Base-by-base conservation (phyloP, 2,113 vertebrate species). In the Prionailurus viverrinus region DNA sequence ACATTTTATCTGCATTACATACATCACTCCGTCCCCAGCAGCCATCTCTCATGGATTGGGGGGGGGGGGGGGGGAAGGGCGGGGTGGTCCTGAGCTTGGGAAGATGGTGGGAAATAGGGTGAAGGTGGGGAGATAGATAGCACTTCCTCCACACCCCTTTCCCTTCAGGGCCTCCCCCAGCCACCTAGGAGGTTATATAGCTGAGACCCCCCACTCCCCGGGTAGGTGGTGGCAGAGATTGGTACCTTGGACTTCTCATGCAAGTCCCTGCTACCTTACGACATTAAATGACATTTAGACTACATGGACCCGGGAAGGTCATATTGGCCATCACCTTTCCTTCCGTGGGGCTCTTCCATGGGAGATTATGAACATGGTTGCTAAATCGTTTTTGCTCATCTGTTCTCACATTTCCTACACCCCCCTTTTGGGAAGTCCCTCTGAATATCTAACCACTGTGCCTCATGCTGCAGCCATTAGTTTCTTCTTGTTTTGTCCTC, bases 1-100 rank as follows among this genome's bases (percentile, higher is more conserved):
- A 98, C 97, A 98, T 98, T 98, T 98, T 97, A 97, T 98, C 98
- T 98, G 97, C 97, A 91, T 98, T 97, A 97, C 97, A 96, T 98
- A 98, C 98, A 97, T 98, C 98, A 98, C 96, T 86, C 93, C 87
- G 73, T 98, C 95, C 98, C 97, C 97, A 97, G 97, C 96, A 98
- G 98, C 93, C 92, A 98, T 98, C 97, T 96, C 97, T 98, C 97
- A 95, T 53, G 85, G 95, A 78, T 65, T 41, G 10, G 55, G 4
- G 88, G 29, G 16, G 25, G 9, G 58, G 66, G 91, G 4, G 88
- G 27, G 16, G 25, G 12, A 36, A 66, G 91, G 92, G 71, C 31
- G 25, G 89, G 63, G 81, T 88, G 85, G 91, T 95, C 91, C 89
- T 89, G 81, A 88, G 97, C 92, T 92, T 61, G 74, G 92, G 81